These are phyloP conservation scores for Atherinomorus stipes DNA, from an alignment of 2,113 vertebrate species.

Conservation along the genomic window DNA sequence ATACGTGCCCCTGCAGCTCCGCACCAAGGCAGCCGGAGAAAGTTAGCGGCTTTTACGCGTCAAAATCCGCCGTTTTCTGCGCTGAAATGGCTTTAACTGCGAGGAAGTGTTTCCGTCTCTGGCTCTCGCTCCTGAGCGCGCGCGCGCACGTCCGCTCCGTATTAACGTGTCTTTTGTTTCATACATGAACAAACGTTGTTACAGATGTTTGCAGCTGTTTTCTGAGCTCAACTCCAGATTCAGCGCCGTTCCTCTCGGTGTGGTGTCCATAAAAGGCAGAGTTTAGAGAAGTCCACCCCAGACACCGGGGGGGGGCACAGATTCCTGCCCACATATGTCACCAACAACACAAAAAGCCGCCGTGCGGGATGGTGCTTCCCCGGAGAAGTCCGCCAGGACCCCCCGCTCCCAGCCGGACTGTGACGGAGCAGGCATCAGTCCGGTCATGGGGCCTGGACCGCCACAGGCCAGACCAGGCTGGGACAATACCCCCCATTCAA, in stretches of 20 bases:
- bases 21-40: too few species aligned
- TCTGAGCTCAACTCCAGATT: neutral
- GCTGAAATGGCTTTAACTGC: too few species aligned
- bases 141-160: too few species aligned
- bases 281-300: conserved; percentile 8
- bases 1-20: too few species aligned
- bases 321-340: neutral
- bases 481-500: conserved; percentile 52
- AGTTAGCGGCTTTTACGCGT: neutral
- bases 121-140: too few species aligned
- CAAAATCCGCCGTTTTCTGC: too few species aligned
- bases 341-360: neutral
- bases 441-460: conserved; percentile 46
- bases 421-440: conserved; percentile 3
- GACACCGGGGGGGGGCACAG: neutral
- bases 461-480: neutral
- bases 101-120: too few species aligned
- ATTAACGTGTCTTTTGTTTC: too few species aligned
- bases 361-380: too few species aligned
- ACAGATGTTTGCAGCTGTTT: neutral
- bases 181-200: neutral
- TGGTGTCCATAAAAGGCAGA: conserved; percentile 77
- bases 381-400: neutral
- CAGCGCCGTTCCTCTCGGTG: conserved; percentile 1
- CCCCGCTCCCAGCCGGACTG: neutral